Base-by-base conservation (phyloP, 2,888 invertebrate genomes). In the Esperia sulphurella region DNA sequence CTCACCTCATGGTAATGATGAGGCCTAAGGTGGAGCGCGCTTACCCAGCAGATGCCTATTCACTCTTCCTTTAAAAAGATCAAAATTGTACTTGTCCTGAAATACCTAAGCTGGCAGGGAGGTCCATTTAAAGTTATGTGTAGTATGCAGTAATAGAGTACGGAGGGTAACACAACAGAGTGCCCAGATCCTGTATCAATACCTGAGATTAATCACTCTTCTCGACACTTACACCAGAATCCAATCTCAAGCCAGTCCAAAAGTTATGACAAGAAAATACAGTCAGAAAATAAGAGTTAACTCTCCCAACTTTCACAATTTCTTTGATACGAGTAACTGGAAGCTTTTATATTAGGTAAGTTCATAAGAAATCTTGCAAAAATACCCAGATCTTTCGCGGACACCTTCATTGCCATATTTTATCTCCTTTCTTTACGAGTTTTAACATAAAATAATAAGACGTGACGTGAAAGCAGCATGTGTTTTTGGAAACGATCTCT, bases 361-460 rank as follows among this genome's bases (percentile, higher is more conserved):
- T 45, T 45, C 7, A 10, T 39, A 44, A 45, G 29, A 38, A 39
- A 44, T 39, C 39, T 14, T 14, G 5, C 41, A 5, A 10, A 10
- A 21, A n/a, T 14, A 13, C 8, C 14, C 35, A 35, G 6, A 14
- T 43, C 14, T 13, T 9, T 8, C 8, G 28, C 5, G 35, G 9
- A 41, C 41, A 2, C 12, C 13, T 41, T 14, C 37, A 29, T 37
- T 28, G 42, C 10, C 31, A 21, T 10, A 30, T 41, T 46, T 46
- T 42, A 46, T 37, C 10, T 37, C n/a, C 42, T 29, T 21, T 42
- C 37, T 41, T 46, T 41, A 46, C 38, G 43, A 42, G 37, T 14
- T 37, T 35, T 33, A 28, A 46, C 42, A 42, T 46, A 46, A 46
- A 46, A 46, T 46, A 41, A 46, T 46, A 31, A 46, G 46, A 46